Evolutionary conservation across 2,888 invertebrate genomes (phyloP).

Genomic region (Ceramica pisi): DNA sequence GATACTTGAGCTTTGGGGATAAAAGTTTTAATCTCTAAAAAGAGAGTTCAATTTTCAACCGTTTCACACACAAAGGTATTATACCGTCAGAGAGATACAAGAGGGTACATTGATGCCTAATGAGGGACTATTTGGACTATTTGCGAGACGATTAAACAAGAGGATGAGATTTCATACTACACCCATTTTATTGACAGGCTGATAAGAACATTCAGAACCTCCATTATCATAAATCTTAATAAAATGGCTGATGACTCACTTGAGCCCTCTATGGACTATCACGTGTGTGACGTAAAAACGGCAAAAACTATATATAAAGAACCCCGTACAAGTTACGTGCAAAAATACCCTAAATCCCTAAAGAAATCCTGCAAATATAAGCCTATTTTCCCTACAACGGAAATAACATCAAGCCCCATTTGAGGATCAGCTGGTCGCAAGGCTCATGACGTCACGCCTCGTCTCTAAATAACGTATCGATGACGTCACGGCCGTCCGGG

Average conservation of each 20-base stretch:
- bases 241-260: neutral
- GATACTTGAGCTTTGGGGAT: conserved; percentile 30
- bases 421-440: conserved; percentile 1
- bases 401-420: conserved; percentile 21
- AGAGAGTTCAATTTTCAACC: conserved; percentile 38
- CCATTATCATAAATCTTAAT: too few relatives aligned
- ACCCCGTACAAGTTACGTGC: neutral
- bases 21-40: conserved; percentile 52
- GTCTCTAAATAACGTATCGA: conserved; percentile 46
- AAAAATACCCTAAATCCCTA: neutral
- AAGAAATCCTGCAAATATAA: conserved; percentile 20
- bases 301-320: too few relatives aligned
- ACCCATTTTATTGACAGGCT: neutral
- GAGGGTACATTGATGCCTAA: too few relatives aligned
- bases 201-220: neutral
- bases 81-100: neutral
- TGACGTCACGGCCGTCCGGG: conserved; percentile 26
- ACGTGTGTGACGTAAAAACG: too few relatives aligned
- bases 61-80: conserved; percentile 31
- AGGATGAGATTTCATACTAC: neutral
- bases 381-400: neutral
- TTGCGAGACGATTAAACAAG: neutral
- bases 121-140: too few relatives aligned
- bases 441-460: conserved; percentile 25
- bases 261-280: neutral